Evolutionary conservation across 2,888 invertebrate species (phyloP).

Genomic region (Trissoscelio sp.): DNA sequence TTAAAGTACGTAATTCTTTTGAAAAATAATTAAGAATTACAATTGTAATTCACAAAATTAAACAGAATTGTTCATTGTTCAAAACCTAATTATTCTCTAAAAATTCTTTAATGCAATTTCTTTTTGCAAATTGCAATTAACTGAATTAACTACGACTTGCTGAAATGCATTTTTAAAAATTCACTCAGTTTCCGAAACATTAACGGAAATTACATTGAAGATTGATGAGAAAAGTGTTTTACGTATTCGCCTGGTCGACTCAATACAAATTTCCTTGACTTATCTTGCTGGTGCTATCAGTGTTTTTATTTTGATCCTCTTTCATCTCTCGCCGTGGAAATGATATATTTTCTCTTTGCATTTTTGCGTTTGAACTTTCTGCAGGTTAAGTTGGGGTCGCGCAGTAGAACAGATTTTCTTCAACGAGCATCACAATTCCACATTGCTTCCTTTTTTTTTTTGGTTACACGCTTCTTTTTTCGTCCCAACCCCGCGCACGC

Average conservation of each 20-base stretch:
- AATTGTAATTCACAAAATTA: too few relatives aligned
- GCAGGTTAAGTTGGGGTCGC: slow-evolving; percentile 19
- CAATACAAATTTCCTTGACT: slow-evolving; percentile 28
- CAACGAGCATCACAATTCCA: slow-evolving; percentile 16
- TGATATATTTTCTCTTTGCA: slow-evolving; percentile 30
- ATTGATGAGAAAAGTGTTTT: slow-evolving; percentile 35
- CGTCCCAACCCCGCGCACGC: not conserved
- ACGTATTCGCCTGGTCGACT: not conserved
- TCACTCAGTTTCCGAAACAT: slow-evolving; percentile 12
- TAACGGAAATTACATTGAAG: slow-evolving; percentile 32
- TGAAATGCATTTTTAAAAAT: not conserved
- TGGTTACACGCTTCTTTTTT: slow-evolving; percentile 9
- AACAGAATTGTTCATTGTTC: too few relatives aligned
- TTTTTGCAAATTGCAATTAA: too few relatives aligned
- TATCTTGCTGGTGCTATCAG: slow-evolving; percentile 8
- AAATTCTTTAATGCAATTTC: not conserved
- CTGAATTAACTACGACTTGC: not conserved
- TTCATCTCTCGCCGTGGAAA: slow-evolving; percentile 8
- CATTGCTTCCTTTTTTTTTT: slow-evolving; percentile 18
- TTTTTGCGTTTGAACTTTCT: slow-evolving; percentile 31
- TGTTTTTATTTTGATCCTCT: slow-evolving; percentile 25
- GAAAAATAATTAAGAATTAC: too few relatives aligned
- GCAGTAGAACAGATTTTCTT: slow-evolving; percentile 32
- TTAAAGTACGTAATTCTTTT: too few relatives aligned
- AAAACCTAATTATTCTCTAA: too few relatives aligned